Percentiles rank a stretch among this genome's conserved stretches.
phyloP scores from a whole-genome alignment of 2,113 vertebrate genomes.

The Crotalus horridus region DNA sequence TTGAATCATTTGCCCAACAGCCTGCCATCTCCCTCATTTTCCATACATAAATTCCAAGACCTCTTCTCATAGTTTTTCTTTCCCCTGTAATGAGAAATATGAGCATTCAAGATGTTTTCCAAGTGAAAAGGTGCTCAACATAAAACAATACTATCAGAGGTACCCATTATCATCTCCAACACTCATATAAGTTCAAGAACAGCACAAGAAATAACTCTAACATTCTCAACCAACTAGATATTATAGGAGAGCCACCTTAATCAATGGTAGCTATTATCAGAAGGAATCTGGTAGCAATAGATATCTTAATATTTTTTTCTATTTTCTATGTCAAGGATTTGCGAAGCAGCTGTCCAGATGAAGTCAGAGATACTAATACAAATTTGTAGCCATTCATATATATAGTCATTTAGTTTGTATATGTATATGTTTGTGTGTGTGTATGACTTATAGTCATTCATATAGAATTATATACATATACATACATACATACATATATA shows the following conservation, averaged over 20 bases:
- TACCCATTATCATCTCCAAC: neutral
- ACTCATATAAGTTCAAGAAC: neutral
- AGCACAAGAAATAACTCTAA: neutral
- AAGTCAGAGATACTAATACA: too few species aligned
- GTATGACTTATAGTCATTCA: too few species aligned
- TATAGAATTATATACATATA: too few species aligned
- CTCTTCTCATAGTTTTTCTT: neutral
- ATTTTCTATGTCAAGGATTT: too few species aligned
- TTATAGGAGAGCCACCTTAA: neutral
- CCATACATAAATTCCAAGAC: neutral
- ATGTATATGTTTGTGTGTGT: too few species aligned
- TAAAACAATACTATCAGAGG: neutral
- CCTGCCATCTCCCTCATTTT: neutral
- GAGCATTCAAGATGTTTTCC: neutral
- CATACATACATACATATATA: too few species aligned
- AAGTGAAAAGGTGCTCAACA: neutral
- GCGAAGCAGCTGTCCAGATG: too few species aligned
- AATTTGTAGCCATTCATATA: too few species aligned
- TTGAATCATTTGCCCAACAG: neutral
- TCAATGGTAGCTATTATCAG: too few species aligned
- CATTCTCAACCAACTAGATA: neutral
- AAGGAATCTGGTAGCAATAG: too few species aligned
- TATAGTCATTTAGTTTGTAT: too few species aligned
- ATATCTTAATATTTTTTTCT: too few species aligned
- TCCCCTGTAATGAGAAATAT: neutral